Conservation (phyloP, 2,113 vertebrate species). For the Solea senegalensis region DNA sequence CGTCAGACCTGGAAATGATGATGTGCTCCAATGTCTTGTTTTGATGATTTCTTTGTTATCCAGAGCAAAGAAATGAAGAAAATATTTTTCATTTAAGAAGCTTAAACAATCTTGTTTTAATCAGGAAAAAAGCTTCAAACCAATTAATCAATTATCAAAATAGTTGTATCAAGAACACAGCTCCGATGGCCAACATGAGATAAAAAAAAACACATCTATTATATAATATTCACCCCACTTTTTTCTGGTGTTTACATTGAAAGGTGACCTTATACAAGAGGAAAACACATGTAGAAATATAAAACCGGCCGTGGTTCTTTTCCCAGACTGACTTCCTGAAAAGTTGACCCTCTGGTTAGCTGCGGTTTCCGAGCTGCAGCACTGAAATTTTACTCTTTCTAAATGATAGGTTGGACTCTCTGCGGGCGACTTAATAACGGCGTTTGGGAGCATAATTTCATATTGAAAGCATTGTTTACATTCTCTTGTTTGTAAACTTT, state of each 20-base stretch:
- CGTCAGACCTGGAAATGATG: too few relatives aligned
- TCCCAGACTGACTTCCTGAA: constrained; percentile 68
- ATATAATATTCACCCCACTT: constrained; percentile 17
- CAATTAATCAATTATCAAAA: too few relatives aligned
- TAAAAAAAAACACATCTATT: constrained; percentile 6
- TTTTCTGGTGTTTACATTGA: constrained; percentile 20
- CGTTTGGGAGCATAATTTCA: constrained; percentile 54
- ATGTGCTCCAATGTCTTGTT: too few relatives aligned
- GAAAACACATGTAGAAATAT: constrained; percentile 34
- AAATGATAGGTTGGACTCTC: constrained; percentile 68
- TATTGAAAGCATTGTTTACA: constrained; percentile 59
- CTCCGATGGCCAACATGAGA: constrained; percentile 29
- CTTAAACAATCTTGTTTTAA: too few relatives aligned
- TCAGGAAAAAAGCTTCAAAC: too few relatives aligned
- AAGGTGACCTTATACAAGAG: constrained; percentile 22
- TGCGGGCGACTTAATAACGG: constrained; percentile 57
- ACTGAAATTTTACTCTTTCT: constrained; percentile 50
- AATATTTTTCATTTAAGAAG: too few relatives aligned
- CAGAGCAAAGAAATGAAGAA: too few relatives aligned
- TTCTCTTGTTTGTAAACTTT: constrained; percentile 62
- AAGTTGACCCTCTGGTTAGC: constrained; percentile 60
- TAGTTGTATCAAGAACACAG: neutral
- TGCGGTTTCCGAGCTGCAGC: constrained; percentile 56
- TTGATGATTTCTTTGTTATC: too few relatives aligned
- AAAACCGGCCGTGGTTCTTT: constrained; percentile 56